Evolutionary conservation across 2,888 invertebrate species (phyloP), one percentile per base, ranked within the genome.

Genomic region (Drosophila kanekoi): DNA sequence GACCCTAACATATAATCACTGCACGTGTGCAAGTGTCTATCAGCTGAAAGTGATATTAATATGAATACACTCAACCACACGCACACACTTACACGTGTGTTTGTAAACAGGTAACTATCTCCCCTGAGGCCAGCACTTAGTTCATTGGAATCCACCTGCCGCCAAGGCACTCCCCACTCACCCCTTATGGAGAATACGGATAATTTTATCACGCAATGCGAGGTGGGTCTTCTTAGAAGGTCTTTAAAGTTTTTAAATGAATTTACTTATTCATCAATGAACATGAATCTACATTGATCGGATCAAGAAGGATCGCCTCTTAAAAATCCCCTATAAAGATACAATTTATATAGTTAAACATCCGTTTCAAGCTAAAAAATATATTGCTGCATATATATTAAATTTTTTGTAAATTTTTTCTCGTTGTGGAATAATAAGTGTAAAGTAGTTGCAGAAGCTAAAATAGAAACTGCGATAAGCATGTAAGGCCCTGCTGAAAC

Each of bases 31-130:
- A 37, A n/a, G n/a, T 41, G 53, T 40, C 61, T 54, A 59, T 47
- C 54, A 47, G 41, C 35, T 16, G 52, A 48, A 57, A 56, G 18
- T 61, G 57, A 66, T 74, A 72, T 51, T 43, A 47, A 53, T 61
- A 54, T 68, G 9, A 45, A 11, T 33, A 40, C 43, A 16, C 37
- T 23, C 43, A 16, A 5, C 8, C 28, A 13, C 3, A 38, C 20
- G 8, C 35, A 43, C 37, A 6, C 0, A 4, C 14, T 14, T 4
- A 41, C 33, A 14, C 23, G 32, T 41, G n/a, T 8, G 20, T 43
- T 14, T 18, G 6, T 18, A 40, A 9, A 16, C 35, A 48, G 23
- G 33, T 49, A n/a, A n/a, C 2, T 9, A 49, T n/a, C 23, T 47
- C 72, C 45, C 49, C 9, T 16, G 77, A 20, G 51, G 16, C 33